Evolutionary conservation across 2,888 invertebrate species (phyloP).

Genomic region (Caenorhabditis sp.): DNA sequence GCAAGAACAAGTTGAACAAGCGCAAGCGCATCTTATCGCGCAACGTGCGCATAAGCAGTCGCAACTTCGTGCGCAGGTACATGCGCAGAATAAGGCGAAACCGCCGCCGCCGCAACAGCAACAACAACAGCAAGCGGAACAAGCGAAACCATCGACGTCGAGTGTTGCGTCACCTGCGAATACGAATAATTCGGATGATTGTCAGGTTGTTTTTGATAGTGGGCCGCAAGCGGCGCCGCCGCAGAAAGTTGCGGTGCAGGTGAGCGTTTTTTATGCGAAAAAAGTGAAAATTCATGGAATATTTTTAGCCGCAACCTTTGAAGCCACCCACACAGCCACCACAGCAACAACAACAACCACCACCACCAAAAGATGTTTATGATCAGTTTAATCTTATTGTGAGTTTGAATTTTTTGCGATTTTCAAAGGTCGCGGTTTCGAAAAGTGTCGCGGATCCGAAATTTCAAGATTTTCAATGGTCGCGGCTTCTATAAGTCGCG

Average conservation of each 20-base stretch:
- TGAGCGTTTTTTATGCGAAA: background rate
- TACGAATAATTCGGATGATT: constrained; percentile 5
- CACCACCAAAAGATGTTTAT: background rate
- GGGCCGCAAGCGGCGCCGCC: background rate
- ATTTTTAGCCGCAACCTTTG: background rate
- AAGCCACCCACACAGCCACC: background rate
- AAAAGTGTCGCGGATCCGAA: no score
- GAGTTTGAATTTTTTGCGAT: background rate
- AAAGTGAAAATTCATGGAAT: background rate
- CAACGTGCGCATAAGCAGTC: background rate
- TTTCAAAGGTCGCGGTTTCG: background rate
- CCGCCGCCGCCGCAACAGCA: no score
- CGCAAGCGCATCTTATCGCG: no score
- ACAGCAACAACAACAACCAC: background rate
- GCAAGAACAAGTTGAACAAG: background rate
- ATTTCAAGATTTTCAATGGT: no score
- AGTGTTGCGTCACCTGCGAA: background rate
- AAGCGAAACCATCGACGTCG: background rate
- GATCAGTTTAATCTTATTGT: constrained; percentile 6
- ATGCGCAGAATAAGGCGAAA: no score
- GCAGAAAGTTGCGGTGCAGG: no score
- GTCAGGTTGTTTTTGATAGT: background rate
- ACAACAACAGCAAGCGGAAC: no score
- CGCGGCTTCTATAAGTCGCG: no score
- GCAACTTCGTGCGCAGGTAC: background rate